Base-by-base conservation (phyloP, 2,113 vertebrate genomes). In the Leiothrix lutea region DNA sequence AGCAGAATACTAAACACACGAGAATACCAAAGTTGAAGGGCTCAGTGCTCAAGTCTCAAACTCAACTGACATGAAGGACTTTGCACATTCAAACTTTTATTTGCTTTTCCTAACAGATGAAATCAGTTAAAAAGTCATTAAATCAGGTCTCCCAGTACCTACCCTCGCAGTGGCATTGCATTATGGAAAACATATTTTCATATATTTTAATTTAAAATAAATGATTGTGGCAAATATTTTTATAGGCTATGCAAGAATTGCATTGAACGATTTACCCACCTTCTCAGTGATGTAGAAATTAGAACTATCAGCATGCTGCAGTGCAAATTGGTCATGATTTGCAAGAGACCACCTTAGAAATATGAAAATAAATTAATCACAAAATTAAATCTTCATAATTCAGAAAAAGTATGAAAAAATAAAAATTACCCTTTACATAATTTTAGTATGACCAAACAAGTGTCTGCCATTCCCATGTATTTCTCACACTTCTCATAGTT, bases 231-330 rank as follows among this genome's bases (percentile, higher is more conserved):
- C 26, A 85, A 88, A 9, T 21, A 22, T 38, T 84, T 72, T 72
- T 35, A 95, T 3, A 61, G 60, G 40, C n/a, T 65, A 25, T 17
- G 28, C 12, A 54, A 74, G 22, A 75, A 72, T 5, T 65, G 22
- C 28, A 24, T 50, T 57, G 62, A 94, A 64, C 1, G 9, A 65
- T n/a, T 50, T 80, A 95, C 93, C 81, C 97, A 99, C 99, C 99
- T 99, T 99, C 97, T 99, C 99, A 1, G 99, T 99, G 97, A 99
- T 99, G 95, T 99, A 99, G 97, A 99, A 99, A 97, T 99, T 99
- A 26, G 99, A 99, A 29, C 98, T 96, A 54, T 99, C 99, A 8
- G 99, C 99, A 79, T 99, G 98, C 94, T 99, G 99, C 96, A 99
- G 98, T 40, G 99, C 99, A 96, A 98, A 99, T 90, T 98, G 98